Evolutionary conservation across 2,888 invertebrate species (phyloP), one percentile per base, ranked within the genome.

Genomic region (Monopis laevigella): DNA sequence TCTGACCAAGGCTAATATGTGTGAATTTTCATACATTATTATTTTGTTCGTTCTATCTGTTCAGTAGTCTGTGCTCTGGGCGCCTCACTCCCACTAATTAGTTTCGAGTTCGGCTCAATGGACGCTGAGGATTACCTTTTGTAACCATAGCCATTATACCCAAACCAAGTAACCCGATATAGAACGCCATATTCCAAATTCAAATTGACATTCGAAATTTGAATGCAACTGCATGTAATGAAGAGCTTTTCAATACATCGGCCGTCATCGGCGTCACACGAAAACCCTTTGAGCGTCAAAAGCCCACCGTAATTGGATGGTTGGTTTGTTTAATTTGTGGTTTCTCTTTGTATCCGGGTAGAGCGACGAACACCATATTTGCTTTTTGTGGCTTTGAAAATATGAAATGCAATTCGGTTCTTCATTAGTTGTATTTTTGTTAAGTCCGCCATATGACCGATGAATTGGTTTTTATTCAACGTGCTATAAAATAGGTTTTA

Each of bases 81-180:
- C n/a, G n/a, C n/a, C n/a, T n/a, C 53, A 52, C 51, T 54, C 47
- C 10, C 29, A 45, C 53, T 61, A 60, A 61, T 63, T 59, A 61
- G 58, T 54, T 46, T 41, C 46, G 42, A 44, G 42, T 48, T 49
- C 43, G 46, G 34, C 39, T 52, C 53, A 52, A 55, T 59, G 51
- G 52, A 45, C 46, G 36, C 7, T 16, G 32, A 14, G 32, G 32
- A 32, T 32, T 32, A 32, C 16, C 17, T 32, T 32, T 32, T 32
- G 32, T 32, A 32, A 30, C 30, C 3, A 30, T 14, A 28, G 11
- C 4, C 5, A 4, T 28, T 28, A n/a, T 30, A 30, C 30, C 3
- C 6, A 30, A 8, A 30, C 12, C 30, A 30, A 30, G 13, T 11
- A 11, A 3, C 8, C 12, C 13, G 13, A 13, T 21, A 21, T 7